Evolutionary conservation across 2,113 vertebrate genomes (phyloP), one percentile per base, ranked within the genome.

Genomic region (Leptobrachium leishanense): DNA sequence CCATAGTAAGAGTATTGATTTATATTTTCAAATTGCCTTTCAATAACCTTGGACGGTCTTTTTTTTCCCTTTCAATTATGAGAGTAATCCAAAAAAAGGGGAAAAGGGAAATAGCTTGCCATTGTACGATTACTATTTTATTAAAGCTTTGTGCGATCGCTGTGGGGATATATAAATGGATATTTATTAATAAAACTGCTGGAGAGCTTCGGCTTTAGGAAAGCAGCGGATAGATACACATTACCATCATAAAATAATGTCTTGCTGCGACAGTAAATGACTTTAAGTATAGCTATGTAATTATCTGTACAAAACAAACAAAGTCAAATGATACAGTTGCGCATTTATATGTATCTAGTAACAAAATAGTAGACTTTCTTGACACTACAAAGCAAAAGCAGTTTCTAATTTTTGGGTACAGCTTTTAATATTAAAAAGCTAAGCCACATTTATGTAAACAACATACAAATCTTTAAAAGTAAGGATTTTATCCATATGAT

Each of bases 141-240:
- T 80, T 74, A 68, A 68, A 68, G 54, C 64, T 44, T 68, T 74
- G 72, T 68, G 54, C 64, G 67, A 59, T 68, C 64, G 68, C 64
- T 74, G 64, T 74, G 72, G 64, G 53, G 73, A 74, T 80, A 74
- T 74, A 80, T 74, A 74, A 80, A 80, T 80, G 64, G 72, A 62
- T 80, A 71, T 80, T 74, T 80, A 80, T 80, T 80, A 80, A 80
- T 80, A 80, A 80, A 80, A 74, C 72, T 59, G 78, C 65, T 74
- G 71, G 71, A 74, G 76, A 80, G 53, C 72, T 68, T 50, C 74
- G 65, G 13, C 50, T 74, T 20, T 74, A 39, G 43, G 72, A 74
- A 80, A 62, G 15, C 50, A 80, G 72, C 54, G 68, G 50, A 73
- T 74, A 74, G 65, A 74, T 80, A 68, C 71, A 68, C 71, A 80